Evolutionary conservation across 2,888 invertebrate species (phyloP), one percentile per base, ranked within the genome.

Genomic region (Graphium colonna): DNA sequence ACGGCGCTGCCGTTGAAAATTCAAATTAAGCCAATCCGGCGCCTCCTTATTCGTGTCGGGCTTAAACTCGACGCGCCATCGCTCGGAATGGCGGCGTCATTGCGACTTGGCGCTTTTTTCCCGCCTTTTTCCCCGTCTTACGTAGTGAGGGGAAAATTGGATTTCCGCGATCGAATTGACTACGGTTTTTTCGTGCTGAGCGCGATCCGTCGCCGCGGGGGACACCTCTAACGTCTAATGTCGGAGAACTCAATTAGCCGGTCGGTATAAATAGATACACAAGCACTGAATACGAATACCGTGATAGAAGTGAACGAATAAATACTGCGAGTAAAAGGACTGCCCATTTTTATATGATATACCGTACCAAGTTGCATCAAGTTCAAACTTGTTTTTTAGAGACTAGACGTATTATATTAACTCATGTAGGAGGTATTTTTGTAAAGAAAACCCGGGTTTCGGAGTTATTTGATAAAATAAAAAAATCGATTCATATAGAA

Each of bases 21-120:
- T 89, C 85, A 89, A 89, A 89, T 89, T 87, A 89, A 85, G 86
- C 89, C 86, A 85, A 88, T 86, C 84, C 79, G 84, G 88, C 83
- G 87, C 89, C 89, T 88, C 89, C 89, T 89, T 76, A 89, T 87
- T 86, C 89, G 85, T 89, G 89, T 89, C 84, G 80, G 69, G 79
- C 79, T 87, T 79, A 79, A 87, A 89, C 88, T 88, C 81, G 82
- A 80, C 77, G 83, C 76, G 81, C 83, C 85, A 83, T 83, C 78
- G 82, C 79, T 80, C 79, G 71, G 81, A 89, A 86, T 77, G 84
- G 86, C 73, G 79, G 75, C 88, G 89, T 89, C 89, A 89, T 87
- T 83, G n/a, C 88, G 80, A 80, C 84, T 88, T 84, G 80, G 79
- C 89, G 86, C 85, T 85, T 89, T 88, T 84, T 89, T 83, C 82